Base-by-base conservation (phyloP, 2,113 vertebrate genomes). In the Antechinus flavipes region DNA sequence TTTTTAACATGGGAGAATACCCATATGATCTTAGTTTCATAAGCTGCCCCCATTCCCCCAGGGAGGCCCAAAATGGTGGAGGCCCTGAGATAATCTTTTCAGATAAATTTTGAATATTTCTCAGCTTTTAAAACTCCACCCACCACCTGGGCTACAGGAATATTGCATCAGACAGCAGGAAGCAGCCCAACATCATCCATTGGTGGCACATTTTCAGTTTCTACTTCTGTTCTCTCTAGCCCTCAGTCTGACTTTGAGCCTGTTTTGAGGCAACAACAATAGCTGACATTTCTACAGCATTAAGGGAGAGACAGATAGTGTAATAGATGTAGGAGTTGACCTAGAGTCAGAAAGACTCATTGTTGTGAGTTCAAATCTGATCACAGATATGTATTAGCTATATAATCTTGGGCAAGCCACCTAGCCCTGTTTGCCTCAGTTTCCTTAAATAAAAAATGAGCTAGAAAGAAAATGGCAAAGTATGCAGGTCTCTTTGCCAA, bases 91-190 rank as follows among this genome's bases (percentile, higher is more conserved):
- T 95, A 92, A 93, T 91, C 91, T 91, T 47, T 91, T 0, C n/a
- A 98, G 96, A 96, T 96, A 11, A 96, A 97, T 97, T 95, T 96
- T 94, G 96, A 89, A 42, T 23, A 92, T 95, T 94, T 96, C 90
- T 93, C 93, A 90, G 92, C 91, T 16, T 54, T 93, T 95, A 92
- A 96, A 95, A 93, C 96, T 95, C 95, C 91, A 91, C 54, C 94
- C 90, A 24, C 91, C 98, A 98, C 97, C 97, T 98, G 98, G 1
- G 0, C 89, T 95, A 95, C 93, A 95, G 95, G 94, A 84, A 61
- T 91, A 96, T 98, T 97, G 97, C 97, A 97, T 98, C 98, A 98
- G 92, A 95, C 9, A 90, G 58, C 98, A 97, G 98, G 97, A 98
- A 97, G 96, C 90, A 2, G 93, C 89, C 96, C 90, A 49, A 91